Evolutionary conservation across 2,113 vertebrate species (phyloP).

Genomic region (Phyllopteryx taeniolatus): DNA sequence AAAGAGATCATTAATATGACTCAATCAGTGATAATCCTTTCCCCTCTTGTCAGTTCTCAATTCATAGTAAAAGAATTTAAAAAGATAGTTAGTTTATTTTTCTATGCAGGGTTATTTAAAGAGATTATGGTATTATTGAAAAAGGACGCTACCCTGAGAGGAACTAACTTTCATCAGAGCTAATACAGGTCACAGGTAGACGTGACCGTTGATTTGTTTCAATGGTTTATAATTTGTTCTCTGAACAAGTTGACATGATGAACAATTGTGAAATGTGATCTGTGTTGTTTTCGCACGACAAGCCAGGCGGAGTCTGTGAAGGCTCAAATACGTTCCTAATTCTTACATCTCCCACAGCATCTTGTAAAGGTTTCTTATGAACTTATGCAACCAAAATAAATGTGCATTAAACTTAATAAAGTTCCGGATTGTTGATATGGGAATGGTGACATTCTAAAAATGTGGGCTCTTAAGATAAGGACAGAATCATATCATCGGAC

Average conservation of each 20-base stretch:
- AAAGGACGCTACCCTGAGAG: constrained; percentile 46
- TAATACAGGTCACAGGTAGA: constrained; percentile 43
- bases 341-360: constrained; percentile 74
- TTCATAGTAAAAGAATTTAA: constrained; percentile 66
- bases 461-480: constrained; percentile 47
- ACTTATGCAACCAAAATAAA: constrained; percentile 84
- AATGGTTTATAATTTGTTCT: constrained; percentile 43
- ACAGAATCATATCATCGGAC: constrained; percentile 65
- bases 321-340: constrained; percentile 66
- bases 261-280: constrained; percentile 56
- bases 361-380: constrained; percentile 75
- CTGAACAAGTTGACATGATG: constrained; percentile 46
- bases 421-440: constrained; percentile 60
- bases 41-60: constrained; percentile 62
- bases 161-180: constrained; percentile 47
- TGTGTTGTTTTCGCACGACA: constrained; percentile 60
- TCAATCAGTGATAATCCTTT: constrained; percentile 49
- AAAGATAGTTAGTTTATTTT: constrained; percentile 81
- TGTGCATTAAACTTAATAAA: constrained; percentile 77
- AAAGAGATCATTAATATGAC: constrained; percentile 41
- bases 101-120: constrained; percentile 81
- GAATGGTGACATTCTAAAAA: constrained; percentile 17
- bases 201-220: constrained; percentile 43
- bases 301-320: constrained; percentile 60
- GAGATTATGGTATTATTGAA: constrained; percentile 71